phyloP scores from a whole-genome alignment of 1,140 invertebrate genomes.

The Pseudomyrmex sp. region DNA sequence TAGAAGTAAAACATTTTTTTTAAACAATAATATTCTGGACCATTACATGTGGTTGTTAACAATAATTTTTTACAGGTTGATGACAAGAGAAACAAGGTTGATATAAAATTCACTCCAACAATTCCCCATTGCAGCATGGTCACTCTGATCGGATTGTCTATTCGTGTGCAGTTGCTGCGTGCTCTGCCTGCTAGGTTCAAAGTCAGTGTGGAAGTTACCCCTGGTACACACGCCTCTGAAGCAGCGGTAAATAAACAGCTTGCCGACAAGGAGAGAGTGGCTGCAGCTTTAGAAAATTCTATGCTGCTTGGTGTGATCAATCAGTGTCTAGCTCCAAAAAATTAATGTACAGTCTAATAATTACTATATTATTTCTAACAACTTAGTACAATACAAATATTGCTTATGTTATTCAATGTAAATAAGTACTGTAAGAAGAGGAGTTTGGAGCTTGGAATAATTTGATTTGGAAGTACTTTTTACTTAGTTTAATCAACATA shows the following conservation, averaged over 20 bases:
- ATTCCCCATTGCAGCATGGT: slow-evolving; percentile 99
- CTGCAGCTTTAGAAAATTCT: slow-evolving; percentile 97
- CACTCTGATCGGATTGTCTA: slow-evolving; percentile 96
- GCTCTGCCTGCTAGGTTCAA: slow-evolving; percentile 95
- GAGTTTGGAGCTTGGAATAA: no score
- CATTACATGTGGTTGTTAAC: slow-evolving; percentile 7
- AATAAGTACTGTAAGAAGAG: no score
- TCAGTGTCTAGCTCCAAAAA: slow-evolving; percentile 88
- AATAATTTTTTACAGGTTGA: slow-evolving; percentile 85
- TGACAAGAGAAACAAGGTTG: slow-evolving; percentile 89
- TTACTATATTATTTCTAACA: neutral
- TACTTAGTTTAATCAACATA: no score
- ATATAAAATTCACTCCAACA: slow-evolving; percentile 97
- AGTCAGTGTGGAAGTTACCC: slow-evolving; percentile 95
- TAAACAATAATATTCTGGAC: slow-evolving; percentile 1
- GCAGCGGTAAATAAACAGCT: slow-evolving; percentile 98
- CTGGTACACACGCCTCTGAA: slow-evolving; percentile 97
- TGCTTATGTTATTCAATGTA: no score
- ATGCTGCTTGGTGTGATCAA: slow-evolving; percentile 97
- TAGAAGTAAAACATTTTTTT: slow-evolving; percentile 86
- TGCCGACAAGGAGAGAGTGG: slow-evolving; percentile 98
- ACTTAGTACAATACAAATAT: no score
- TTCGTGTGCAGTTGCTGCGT: slow-evolving; percentile 94
- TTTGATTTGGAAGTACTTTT: no score
- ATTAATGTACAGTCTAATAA: neutral